These are phyloP conservation scores for Lophius americanus DNA, from an alignment of 2,797 vertebrate species.

Conservation along the genomic window DNA sequence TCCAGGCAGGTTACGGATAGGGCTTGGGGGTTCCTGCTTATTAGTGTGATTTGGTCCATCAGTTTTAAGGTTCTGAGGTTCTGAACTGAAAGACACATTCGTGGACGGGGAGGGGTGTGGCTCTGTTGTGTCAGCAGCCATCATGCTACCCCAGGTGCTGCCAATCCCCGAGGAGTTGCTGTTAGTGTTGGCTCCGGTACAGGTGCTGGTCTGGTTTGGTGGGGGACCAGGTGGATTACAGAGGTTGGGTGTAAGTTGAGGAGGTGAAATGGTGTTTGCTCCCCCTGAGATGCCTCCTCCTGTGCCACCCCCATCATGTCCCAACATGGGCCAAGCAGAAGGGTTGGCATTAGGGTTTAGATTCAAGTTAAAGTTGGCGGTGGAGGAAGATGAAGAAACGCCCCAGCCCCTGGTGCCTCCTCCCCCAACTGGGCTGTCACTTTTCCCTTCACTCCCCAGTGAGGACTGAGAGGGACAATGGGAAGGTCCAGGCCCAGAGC, in stretches of 20 bases:
- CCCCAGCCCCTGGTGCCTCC: slow-evolving; percentile 87
- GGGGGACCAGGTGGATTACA: slow-evolving; percentile 72
- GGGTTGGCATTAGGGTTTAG: slow-evolving; percentile 97
- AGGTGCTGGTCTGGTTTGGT: slow-evolving; percentile 75
- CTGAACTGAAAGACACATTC: slow-evolving; percentile 98
- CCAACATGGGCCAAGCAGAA: slow-evolving; percentile 96
- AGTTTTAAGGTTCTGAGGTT: slow-evolving; percentile 99
- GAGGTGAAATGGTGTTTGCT: slow-evolving; percentile 84
- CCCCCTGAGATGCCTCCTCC: slow-evolving; percentile 93
- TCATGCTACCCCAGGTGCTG: slow-evolving; percentile 91
- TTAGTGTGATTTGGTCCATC: slow-evolving; percentile 99
- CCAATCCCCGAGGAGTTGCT: slow-evolving; percentile 90
- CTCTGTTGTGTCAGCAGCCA: slow-evolving; percentile 85
- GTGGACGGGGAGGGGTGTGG: slow-evolving; percentile 90
- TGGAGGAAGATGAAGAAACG: slow-evolving; percentile 89
- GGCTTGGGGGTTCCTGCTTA: slow-evolving; percentile 80
- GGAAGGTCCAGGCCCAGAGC: slow-evolving; percentile 80
- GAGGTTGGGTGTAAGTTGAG: slow-evolving; percentile 75
- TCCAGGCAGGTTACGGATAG: slow-evolving; percentile 89
- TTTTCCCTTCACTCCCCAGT: slow-evolving; percentile 84
- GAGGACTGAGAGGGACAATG: slow-evolving; percentile 76
- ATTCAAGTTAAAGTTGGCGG: slow-evolving; percentile 97
- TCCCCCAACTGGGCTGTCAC: slow-evolving; percentile 87
- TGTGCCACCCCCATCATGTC: slow-evolving; percentile 89
- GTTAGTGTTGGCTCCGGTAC: slow-evolving; percentile 80